phyloP scores from a whole-genome alignment of 2,113 vertebrate species.

The Pandion haliaetus region DNA sequence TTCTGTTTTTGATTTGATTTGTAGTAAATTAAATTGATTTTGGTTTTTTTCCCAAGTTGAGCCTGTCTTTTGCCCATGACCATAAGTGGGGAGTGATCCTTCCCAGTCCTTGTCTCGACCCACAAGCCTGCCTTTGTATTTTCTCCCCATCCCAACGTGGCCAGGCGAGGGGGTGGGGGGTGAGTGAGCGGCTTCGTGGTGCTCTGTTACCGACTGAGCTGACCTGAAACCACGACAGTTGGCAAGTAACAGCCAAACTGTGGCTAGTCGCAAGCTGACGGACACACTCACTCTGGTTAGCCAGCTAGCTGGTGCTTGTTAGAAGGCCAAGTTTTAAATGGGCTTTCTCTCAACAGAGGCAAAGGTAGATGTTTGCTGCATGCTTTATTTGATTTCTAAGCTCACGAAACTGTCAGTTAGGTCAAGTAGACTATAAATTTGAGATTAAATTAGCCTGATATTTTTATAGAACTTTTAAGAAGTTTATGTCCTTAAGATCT shows the following conservation, averaged over 20 bases:
- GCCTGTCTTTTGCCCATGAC: no score
- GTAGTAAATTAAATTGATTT: no score
- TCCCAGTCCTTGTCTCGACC: no score
- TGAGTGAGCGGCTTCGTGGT: no score
- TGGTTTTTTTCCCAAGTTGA: no score
- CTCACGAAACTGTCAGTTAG: neutral
- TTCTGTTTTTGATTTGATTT: no score
- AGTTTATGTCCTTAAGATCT: neutral
- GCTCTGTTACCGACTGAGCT: no score
- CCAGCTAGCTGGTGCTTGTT: neutral
- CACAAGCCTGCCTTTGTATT: no score
- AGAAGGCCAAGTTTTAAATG: neutral
- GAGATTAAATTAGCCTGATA: neutral
- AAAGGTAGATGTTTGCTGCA: neutral
- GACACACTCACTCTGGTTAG: neutral
- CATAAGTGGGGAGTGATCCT: no score
- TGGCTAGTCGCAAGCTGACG: neutral
- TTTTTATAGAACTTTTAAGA: neutral
- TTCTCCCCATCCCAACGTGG: no score
- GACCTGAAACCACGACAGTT: no score
- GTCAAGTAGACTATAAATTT: neutral
- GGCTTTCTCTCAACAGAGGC: neutral
- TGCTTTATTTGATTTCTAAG: neutral
- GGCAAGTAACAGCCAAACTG: neutral
- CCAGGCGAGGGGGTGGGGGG: no score